Evolutionary conservation across 2,113 vertebrate genomes (phyloP).

Genomic region (Chauna torquata): DNA sequence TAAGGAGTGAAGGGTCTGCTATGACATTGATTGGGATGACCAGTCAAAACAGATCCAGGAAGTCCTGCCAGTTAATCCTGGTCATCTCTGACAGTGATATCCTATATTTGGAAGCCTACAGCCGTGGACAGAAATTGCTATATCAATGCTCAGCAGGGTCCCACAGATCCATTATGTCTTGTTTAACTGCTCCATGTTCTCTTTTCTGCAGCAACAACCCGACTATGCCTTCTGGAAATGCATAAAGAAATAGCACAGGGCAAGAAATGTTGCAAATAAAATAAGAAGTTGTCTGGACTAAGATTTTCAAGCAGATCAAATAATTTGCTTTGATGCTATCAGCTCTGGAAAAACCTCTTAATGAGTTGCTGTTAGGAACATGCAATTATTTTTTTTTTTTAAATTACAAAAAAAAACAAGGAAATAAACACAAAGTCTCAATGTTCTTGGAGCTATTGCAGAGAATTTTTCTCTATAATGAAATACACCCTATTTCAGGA

Average conservation of each 20-base stretch:
- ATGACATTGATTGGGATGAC: neutral
- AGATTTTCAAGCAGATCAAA: neutral
- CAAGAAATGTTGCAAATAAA: neutral
- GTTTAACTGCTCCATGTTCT: neutral
- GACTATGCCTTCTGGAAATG: neutral
- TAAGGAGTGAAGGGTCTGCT: neutral
- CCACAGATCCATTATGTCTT: neutral
- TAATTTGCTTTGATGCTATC: neutral
- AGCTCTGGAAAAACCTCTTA: neutral
- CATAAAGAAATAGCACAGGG: neutral
- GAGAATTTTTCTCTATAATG: neutral
- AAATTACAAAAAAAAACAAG: neutral
- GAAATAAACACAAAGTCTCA: fast-evolving
- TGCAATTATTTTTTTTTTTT: neutral
- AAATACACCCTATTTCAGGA: neutral
- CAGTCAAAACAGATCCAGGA: neutral
- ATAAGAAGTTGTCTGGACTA: neutral
- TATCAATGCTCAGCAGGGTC: neutral
- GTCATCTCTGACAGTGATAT: neutral
- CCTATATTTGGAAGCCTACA: constrained; percentile 15
- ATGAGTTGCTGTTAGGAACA: neutral
- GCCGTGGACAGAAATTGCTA: neutral
- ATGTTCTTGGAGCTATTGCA: neutral
- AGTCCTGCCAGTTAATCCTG: constrained; percentile 19
- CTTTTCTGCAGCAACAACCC: constrained; percentile 7